These are phyloP conservation scores for Phoxinus phoxinus DNA, from an alignment of 2,113 vertebrate genomes.

Conservation along the genomic window DNA sequence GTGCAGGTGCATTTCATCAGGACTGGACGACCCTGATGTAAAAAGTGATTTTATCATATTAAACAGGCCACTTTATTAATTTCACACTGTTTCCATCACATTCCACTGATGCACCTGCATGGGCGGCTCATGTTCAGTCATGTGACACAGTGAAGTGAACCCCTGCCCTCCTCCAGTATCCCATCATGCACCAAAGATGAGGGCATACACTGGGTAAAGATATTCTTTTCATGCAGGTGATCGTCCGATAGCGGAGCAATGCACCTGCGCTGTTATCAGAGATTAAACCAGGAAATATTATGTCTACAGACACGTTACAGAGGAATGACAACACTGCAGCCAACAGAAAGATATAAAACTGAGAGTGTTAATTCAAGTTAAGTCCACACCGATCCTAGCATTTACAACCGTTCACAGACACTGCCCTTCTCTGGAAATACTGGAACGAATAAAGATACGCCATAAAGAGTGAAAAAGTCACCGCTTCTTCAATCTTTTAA, in stretches of 20 bases:
- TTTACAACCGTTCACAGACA: neutral
- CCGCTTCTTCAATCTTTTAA: no score
- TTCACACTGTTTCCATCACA: conserved; percentile 15
- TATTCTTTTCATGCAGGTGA: conserved; percentile 71
- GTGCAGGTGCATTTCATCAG: no score
- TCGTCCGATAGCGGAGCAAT: conserved; percentile 58
- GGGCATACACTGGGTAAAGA: conserved; percentile 51
- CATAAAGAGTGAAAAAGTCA: no score
- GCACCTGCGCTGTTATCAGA: conserved; percentile 55
- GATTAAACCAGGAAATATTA: conserved; percentile 65
- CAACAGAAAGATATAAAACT: neutral
- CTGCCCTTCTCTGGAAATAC: neutral
- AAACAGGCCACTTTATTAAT: neutral
- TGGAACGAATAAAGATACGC: neutral
- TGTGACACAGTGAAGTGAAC: conserved; percentile 18
- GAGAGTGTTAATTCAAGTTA: no score
- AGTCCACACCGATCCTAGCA: neutral
- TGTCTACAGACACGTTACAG: conserved; percentile 47
- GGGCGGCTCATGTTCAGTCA: conserved; percentile 30
- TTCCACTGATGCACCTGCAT: conserved; percentile 51
- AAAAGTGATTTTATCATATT: neutral
- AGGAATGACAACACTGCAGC: neutral
- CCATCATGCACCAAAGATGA: conserved; percentile 16
- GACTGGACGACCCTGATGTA: neutral
- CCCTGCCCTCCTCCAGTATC: neutral